Evolutionary conservation across 2,797 vertebrate species (phyloP), one percentile per base, ranked within the genome.

Genomic region (Sebastes hopkinsi): DNA sequence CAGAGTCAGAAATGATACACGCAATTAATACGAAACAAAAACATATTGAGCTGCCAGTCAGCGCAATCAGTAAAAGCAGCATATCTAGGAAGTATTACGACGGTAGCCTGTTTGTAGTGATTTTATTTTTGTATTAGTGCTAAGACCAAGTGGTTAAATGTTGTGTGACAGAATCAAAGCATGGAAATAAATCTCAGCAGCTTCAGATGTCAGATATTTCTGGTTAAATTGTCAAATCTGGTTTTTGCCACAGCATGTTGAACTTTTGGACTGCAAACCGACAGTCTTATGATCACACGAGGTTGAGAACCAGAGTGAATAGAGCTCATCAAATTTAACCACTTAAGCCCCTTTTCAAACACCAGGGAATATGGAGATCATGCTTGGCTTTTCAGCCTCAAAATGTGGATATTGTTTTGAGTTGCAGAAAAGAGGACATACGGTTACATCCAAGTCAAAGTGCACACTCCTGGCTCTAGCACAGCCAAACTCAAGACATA

Each of bases 401-500:
- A n/a, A 67, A 50, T 54, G 13, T 61, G 68, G 60, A 81, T 55
- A 36, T 56, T 58, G 66, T 72, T 76, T 68, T 72, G 56, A 11
- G 64, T 58, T 52, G 25, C 62, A 76, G 16, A 69, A 81, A 72
- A 71, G 30, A 64, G 56, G 82, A 80, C 58, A 56, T 3, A 3
- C 73, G 67, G 74, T 69, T 62, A 18, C 76, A 58, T 80, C 73
- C 50, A 82, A 75, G 79, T 85, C 65, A 76, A 81, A 81, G 79
- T 72, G 78, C 69, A 78, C 55, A 30, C 60, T 73, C 38, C 67
- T 77, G 78, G 60, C 81, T 87, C 60, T 22, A 30, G 59, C 70
- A 64, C 60, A 85, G 70, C 55, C 67, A 23, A 88, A 83, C 30
- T 80, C 75, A 79, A 82, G 76, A 88, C 54, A 66, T 18, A 80